A percentile compares a stretch with the other conserved stretches of the same genome.
These are phyloP conservation scores for Pegea sp. DNA, from an alignment of 23 tunicate species.

Conservation along the genomic window DNA sequence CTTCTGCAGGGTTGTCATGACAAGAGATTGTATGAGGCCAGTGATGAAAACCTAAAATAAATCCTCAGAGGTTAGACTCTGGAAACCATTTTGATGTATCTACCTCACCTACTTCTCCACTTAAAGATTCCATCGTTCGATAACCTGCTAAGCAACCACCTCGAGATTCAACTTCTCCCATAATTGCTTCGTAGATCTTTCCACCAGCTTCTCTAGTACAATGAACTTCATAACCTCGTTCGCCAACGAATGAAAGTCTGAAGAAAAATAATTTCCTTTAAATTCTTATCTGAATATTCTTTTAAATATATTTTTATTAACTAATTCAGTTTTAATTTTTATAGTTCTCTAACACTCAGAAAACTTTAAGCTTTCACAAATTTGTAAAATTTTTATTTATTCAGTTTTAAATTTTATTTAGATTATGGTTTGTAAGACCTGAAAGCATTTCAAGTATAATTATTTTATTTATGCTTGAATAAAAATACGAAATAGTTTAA, in stretches of 20 bases:
- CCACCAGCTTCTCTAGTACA: slow-evolving; percentile 13
- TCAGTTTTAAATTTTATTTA: neutral
- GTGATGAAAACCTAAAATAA: slow-evolving; percentile 52
- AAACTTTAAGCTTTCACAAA: too few species aligned
- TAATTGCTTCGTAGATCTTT: slow-evolving; percentile 8
- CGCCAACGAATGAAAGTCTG: slow-evolving; percentile 75
- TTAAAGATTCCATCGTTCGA: slow-evolving; percentile 40
- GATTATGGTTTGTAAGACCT: neutral
- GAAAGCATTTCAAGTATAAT: neutral
- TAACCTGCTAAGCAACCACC: slow-evolving; percentile 32
- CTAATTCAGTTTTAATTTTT: too few species aligned
- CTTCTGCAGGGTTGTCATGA: slow-evolving; percentile 28
- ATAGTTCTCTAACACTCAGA: too few species aligned
- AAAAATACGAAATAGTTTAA: neutral
- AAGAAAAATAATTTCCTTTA: too few species aligned
- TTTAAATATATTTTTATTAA: too few species aligned
- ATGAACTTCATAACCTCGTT: slow-evolving; percentile 28
- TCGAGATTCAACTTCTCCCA: slow-evolving; percentile 6
- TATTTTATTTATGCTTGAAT: neutral
- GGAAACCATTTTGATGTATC: too few species aligned
- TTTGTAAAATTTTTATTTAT: too few species aligned
- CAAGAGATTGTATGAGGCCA: slow-evolving; percentile 41
- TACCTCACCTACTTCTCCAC: slow-evolving; percentile 34
- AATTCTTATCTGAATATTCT: too few species aligned
- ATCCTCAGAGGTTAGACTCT: too few species aligned